phyloP scores from a whole-genome alignment of 2,797 vertebrate genomes.

The Australoheros facetus region DNA sequence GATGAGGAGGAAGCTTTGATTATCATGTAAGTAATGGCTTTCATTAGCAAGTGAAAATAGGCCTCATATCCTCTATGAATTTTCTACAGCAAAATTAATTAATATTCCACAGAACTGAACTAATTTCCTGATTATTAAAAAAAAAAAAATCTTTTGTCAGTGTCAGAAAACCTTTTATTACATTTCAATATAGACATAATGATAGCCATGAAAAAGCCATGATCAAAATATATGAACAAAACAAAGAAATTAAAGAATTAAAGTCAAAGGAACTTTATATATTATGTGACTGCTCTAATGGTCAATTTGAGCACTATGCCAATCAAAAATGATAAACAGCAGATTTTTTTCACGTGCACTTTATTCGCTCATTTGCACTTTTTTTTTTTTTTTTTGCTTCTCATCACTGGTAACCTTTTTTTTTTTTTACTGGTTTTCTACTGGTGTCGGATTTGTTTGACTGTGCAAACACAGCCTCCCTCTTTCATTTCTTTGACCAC shows the following conservation, averaged over 20 bases:
- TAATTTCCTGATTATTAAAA: constrained; percentile 30
- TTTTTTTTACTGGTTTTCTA: background rate
- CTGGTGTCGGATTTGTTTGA: background rate
- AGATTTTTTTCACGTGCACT: background rate
- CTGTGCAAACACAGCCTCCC: background rate
- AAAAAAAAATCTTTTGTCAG: background rate
- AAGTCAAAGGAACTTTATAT: too few species aligned
- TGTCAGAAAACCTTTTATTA: constrained; percentile 30
- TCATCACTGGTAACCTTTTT: too few species aligned
- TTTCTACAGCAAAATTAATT: constrained; percentile 11
- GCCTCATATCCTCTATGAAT: constrained; percentile 8
- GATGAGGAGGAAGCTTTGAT: constrained; percentile 27
- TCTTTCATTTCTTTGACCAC: background rate
- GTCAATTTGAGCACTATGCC: background rate
- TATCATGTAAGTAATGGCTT: constrained; percentile 24
- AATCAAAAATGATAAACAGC: background rate
- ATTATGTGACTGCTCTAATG: background rate
- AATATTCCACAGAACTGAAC: constrained; percentile 34
- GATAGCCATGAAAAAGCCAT: background rate
- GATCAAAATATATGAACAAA: background rate
- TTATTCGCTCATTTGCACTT: background rate
- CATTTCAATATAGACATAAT: constrained; percentile 3
- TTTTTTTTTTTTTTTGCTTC: too few species aligned
- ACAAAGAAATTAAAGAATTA: background rate
- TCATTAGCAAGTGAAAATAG: constrained; percentile 33